Conservation (phyloP, 2,888 invertebrate species). For the Dinocampus coccinellae region DNA sequence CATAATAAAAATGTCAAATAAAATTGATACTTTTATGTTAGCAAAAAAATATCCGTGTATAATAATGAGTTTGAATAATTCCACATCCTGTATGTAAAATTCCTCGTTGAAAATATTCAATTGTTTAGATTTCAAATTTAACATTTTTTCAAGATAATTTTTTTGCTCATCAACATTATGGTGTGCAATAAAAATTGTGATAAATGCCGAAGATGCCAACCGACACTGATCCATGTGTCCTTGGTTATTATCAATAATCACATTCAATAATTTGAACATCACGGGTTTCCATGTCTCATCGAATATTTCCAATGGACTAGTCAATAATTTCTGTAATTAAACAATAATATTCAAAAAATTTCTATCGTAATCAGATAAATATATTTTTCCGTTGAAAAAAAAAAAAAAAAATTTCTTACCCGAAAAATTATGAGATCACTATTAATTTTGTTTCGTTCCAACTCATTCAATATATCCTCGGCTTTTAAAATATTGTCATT, state of each 20-base stretch:
- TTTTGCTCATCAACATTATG: conserved; percentile 34
- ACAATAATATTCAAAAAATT: not conserved
- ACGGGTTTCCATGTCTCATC: conserved; percentile 33
- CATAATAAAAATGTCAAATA: conserved; percentile 55
- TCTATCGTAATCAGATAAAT: not conserved
- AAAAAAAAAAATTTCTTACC: not conserved
- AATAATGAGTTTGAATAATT: conserved; percentile 55
- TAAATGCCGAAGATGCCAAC: conserved; percentile 56
- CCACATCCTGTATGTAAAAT: conserved; percentile 45
- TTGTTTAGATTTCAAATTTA: conserved; percentile 39
- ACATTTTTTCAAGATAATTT: conserved; percentile 42
- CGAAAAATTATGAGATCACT: conserved; percentile 27
- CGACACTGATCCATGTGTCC: conserved; percentile 52
- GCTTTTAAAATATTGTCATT: conserved; percentile 17
- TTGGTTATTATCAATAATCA: conserved; percentile 47
- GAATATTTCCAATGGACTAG: not conserved
- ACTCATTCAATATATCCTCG: conserved; percentile 40
- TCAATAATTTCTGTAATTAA: conserved; percentile 8
- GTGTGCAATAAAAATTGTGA: conserved; percentile 45
- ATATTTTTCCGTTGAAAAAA: not conserved
- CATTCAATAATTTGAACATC: conserved; percentile 43
- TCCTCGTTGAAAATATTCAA: conserved; percentile 45
- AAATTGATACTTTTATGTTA: conserved; percentile 42
- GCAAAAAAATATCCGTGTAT: conserved; percentile 57
- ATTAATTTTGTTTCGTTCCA: conserved; percentile 40